These are phyloP conservation scores for Corynorhinus townsendii DNA, from an alignment of 2,113 vertebrate genomes.

Conservation along the genomic window DNA sequence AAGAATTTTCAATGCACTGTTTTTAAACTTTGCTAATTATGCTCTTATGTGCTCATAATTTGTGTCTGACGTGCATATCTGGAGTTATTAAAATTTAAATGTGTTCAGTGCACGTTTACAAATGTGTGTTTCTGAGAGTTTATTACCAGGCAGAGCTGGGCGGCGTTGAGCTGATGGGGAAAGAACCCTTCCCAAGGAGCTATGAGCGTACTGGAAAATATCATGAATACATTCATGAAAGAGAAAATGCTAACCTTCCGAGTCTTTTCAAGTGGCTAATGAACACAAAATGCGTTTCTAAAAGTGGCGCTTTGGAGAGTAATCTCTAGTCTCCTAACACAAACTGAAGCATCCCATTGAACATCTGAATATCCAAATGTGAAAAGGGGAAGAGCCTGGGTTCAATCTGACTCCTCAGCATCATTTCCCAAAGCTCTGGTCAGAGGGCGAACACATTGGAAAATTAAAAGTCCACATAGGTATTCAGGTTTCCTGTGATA, in stretches of 20 bases:
- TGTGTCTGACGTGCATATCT: neutral
- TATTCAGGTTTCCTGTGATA: neutral
- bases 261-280: constrained; percentile 21
- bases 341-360: neutral
- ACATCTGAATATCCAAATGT: neutral
- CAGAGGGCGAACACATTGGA: neutral
- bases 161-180: fast-evolving
- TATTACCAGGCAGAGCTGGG: neutral
- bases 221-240: neutral
- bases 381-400: neutral
- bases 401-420: neutral
- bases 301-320: constrained; percentile 17
- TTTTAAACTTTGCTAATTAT: constrained; percentile 47
- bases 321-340: neutral
- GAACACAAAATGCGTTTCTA: constrained; percentile 46
- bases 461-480: neutral
- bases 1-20: neutral
- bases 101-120: neutral
- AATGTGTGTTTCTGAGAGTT: neutral
- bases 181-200: neutral
- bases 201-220: neutral
- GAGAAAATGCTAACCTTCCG: constrained; percentile 12
- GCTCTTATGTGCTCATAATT: neutral
- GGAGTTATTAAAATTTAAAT: constrained; percentile 43
- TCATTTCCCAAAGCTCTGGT: neutral